These are phyloP conservation scores for Watsonalla cultraria DNA, from an alignment of 2,888 invertebrate genomes.

Conservation along the genomic window DNA sequence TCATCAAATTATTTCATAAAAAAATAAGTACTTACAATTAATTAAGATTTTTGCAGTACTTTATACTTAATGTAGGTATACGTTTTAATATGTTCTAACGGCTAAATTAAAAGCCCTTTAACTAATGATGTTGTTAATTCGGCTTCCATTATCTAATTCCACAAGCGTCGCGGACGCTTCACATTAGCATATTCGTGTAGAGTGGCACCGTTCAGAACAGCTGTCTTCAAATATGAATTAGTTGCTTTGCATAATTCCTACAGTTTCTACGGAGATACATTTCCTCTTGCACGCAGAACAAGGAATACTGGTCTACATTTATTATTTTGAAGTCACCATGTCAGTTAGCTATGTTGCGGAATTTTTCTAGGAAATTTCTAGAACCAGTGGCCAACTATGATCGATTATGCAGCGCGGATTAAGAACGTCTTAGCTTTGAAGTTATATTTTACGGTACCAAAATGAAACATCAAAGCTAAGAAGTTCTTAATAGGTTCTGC, in stretches of 20 bases:
- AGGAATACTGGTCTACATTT: conserved; percentile 6
- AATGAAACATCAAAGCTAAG: too few species aligned
- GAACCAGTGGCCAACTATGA: too few species aligned
- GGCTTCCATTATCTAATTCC: conserved; percentile 9
- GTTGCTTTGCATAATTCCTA: conserved; percentile 32
- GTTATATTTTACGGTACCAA: too few species aligned
- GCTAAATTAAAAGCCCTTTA: neutral
- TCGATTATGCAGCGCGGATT: too few species aligned
- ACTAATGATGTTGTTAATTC: conserved; percentile 11
- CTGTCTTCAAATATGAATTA: conserved; percentile 30
- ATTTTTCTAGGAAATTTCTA: too few species aligned
- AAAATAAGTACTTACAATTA: too few species aligned
- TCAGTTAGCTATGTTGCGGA: neutral
- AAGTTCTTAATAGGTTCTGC: too few species aligned
- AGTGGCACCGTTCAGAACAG: conserved; percentile 27
- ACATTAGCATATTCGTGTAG: conserved; percentile 21
- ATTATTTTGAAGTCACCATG: neutral
- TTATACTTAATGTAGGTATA: too few species aligned
- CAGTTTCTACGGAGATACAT: conserved; percentile 8
- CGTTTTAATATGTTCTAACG: neutral
- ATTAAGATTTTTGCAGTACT: too few species aligned
- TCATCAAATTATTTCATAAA: too few species aligned
- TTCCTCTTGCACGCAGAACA: conserved; percentile 10
- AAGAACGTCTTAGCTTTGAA: too few species aligned
- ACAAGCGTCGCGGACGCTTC: conserved; percentile 8